phyloP scores from a whole-genome alignment of 2,113 vertebrate genomes.

The Ptyas mucosa region DNA sequence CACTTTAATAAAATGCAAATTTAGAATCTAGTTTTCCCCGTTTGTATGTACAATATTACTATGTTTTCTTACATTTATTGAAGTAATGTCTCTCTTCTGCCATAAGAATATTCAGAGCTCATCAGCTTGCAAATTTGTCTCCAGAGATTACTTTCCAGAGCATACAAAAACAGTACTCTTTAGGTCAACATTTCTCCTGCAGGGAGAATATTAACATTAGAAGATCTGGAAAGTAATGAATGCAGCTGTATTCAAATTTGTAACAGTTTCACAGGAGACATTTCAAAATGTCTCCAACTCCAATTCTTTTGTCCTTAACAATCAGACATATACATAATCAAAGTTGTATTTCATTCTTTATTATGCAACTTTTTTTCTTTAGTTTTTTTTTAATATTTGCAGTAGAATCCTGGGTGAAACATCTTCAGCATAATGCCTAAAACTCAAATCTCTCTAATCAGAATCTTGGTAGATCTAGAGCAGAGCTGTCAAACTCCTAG shows the following conservation, averaged over 20 bases:
- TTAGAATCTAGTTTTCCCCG: slow-evolving; percentile 32
- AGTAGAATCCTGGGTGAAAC: not conserved
- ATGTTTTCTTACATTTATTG: slow-evolving; percentile 1
- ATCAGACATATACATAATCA: not conserved
- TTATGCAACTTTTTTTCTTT: not conserved
- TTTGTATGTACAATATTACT: slow-evolving; percentile 6
- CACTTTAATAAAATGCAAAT: slow-evolving; percentile 45
- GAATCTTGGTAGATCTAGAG: not conserved
- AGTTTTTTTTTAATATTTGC: not conserved
- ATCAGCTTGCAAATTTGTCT: not conserved
- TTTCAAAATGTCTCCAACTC: not conserved
- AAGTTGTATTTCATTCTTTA: not conserved
- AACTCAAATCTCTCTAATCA: not conserved
- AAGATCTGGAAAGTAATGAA: not conserved
- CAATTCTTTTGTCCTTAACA: not conserved
- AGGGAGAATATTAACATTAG: not conserved
- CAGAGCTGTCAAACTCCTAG: too few relatives aligned
- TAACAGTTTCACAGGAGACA: not conserved
- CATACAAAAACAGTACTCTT: not conserved
- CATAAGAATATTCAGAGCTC: slow-evolving; percentile 20
- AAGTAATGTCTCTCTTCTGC: slow-evolving; percentile 14
- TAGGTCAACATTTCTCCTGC: not conserved
- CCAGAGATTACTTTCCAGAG: not conserved
- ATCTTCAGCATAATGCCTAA: not conserved
- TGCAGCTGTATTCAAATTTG: not conserved